These are phyloP conservation scores for Auanema sp. DNA, from an alignment of 2,888 invertebrate genomes.

Conservation along the genomic window DNA sequence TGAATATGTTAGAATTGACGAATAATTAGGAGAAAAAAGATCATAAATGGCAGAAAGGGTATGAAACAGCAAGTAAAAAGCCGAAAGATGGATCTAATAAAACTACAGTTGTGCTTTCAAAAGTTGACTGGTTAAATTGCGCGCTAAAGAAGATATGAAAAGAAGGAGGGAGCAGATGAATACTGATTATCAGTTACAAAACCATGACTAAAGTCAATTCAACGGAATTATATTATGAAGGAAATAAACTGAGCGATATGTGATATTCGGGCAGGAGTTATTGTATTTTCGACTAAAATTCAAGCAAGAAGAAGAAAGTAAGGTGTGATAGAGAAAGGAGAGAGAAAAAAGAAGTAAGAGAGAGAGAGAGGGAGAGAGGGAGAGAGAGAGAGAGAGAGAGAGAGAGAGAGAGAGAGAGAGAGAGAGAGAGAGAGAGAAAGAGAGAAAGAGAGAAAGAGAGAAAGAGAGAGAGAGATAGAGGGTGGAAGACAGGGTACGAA, in stretches of 20 bases:
- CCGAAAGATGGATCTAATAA: neutral
- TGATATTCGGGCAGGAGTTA: neutral
- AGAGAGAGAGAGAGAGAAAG: constrained; percentile 2
- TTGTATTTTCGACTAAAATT: neutral
- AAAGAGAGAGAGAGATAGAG: constrained; percentile 1
- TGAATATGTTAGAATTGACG: too few relatives aligned
- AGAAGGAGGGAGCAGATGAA: neutral
- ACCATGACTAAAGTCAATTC: constrained; percentile 1
- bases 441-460: neutral
- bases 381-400: constrained; percentile 6
- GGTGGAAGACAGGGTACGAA: neutral
- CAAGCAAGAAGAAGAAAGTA: constrained; percentile 3
- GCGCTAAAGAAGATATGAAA: constrained; percentile 6
- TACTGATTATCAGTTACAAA: constrained; percentile 27
- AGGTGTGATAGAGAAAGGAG: neutral
- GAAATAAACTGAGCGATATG: neutral
- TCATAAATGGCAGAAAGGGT: too few relatives aligned
- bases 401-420: constrained; percentile 6
- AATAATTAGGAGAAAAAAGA: too few relatives aligned
- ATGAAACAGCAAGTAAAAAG: too few relatives aligned
- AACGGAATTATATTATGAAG: constrained; percentile 1
- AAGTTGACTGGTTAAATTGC: too few relatives aligned
- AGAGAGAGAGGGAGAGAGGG: neutral
- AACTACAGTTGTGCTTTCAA: constrained; percentile 12
- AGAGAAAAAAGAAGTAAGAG: constrained; percentile 4